A percentile compares a stretch with the other conserved stretches of the same genome.
Conservation (phyloP, 1,140 invertebrate genomes). For the Drosophila ambigua region DNA sequence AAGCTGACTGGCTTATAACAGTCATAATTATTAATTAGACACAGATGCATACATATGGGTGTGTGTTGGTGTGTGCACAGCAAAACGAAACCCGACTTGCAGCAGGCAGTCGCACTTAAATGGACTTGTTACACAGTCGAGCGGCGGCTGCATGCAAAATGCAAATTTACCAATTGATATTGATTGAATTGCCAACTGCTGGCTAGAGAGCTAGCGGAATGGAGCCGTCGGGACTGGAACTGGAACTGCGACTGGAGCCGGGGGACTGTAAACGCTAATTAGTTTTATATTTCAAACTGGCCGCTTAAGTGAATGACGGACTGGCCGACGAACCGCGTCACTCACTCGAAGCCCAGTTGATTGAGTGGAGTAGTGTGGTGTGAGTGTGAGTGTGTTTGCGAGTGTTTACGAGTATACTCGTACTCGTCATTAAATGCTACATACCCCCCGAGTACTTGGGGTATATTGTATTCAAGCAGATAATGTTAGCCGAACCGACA, state of each 20-base stretch:
- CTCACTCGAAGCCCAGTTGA: constrained; percentile 16
- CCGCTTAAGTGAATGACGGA: constrained; percentile 51
- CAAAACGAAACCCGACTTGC: constrained; percentile 6
- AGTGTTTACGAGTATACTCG: too few species aligned
- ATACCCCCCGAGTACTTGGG: too few species aligned
- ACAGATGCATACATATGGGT: constrained; percentile 17
- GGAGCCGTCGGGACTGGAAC: constrained; percentile 1
- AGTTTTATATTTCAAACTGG: constrained; percentile 74
- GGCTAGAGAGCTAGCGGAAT: constrained; percentile 6
- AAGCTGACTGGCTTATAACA: constrained; percentile 47
- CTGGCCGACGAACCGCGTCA: constrained; percentile 34
- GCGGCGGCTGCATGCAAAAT: constrained; percentile 51
- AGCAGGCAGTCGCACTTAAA: constrained; percentile 52
- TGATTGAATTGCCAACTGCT: constrained; percentile 69
- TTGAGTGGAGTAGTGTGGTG: too few species aligned
- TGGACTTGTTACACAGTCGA: constrained; percentile 64
- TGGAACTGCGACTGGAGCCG: not conserved
- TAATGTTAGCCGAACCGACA: too few species aligned
- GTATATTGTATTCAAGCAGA: too few species aligned
- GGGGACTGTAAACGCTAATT: constrained; percentile 61
- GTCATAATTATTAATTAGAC: constrained; percentile 60
- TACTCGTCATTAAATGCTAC: too few species aligned
- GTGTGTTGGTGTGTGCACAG: constrained; percentile 13
- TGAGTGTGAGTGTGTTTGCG: constrained; percentile 21
- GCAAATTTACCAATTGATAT: constrained; percentile 81